Percentiles rank a stretch among this genome's conserved stretches.
Conservation (phyloP, 2,888 invertebrate species). For the Holacanthella duospinosa region DNA sequence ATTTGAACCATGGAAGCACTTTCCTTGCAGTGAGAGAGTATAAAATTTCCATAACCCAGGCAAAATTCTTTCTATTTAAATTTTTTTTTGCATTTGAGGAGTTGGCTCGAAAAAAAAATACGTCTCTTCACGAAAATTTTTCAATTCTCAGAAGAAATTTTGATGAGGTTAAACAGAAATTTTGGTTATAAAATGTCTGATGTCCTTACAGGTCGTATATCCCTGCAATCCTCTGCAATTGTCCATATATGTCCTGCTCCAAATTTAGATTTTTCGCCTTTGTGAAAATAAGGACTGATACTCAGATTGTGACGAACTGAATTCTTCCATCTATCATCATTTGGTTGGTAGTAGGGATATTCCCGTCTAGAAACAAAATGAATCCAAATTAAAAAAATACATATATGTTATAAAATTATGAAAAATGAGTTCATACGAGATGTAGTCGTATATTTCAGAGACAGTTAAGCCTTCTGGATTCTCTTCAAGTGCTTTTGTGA, state of each 20-base stretch:
- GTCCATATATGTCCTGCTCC: constrained; percentile 87
- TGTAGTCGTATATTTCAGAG: constrained; percentile 85
- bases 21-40: neutral
- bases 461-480: constrained; percentile 71
- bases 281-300: constrained; percentile 82
- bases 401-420: neutral
- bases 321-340: constrained; percentile 87
- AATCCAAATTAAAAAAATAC: neutral
- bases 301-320: constrained; percentile 82
- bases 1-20: neutral
- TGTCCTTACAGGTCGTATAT: too few species aligned
- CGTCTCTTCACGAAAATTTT: too few species aligned
- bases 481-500: constrained; percentile 74
- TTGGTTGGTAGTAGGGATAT: constrained; percentile 77
- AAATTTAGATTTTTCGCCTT: constrained; percentile 72
- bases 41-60: too few species aligned
- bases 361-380: constrained; percentile 58
- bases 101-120: too few species aligned
- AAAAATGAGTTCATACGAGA: constrained; percentile 70
- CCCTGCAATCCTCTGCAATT: constrained; percentile 47
- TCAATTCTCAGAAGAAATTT: too few species aligned
- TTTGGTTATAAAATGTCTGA: too few species aligned
- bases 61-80: too few species aligned
- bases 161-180: too few species aligned
- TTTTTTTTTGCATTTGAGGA: too few species aligned